Base-by-base conservation (phyloP, 2,797 vertebrate genomes). In the Poecilia gillii region DNA sequence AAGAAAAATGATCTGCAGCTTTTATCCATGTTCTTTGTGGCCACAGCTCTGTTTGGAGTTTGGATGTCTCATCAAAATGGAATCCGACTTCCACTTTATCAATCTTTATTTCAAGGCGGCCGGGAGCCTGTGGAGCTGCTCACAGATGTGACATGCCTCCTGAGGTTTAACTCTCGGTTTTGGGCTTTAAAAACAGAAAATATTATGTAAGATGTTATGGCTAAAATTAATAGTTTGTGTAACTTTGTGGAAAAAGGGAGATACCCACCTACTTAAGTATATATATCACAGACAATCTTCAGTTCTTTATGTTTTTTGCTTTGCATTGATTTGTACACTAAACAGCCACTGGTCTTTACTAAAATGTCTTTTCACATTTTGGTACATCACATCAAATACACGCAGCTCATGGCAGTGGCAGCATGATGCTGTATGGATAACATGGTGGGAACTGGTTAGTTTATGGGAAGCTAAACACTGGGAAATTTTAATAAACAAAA, bases 31-130 rank as follows among this genome's bases (percentile, higher is more conserved):
- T 91, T 92, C 90, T 82, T 76, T 90, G 90, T 85, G 92, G 91
- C 91, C 90, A 64, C 81, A 80, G 84, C 25, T 1, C 87, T 91
- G 91, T 90, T 93, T 87, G 64, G 87, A 91, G 90, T 92, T 89
- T 89, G 79, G 72, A 88, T 81, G 89, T 87, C 85, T 92, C 88
- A 94, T 91, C 89, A 89, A 92, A 88, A 89, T 91, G 88, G 90
- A 94, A 94, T 94, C 93, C 84, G 81, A 87, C 87, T 87, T 89
- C 83, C 72, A 88, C 85, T 88, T 92, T 90, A 93, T 91, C 91
- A 88, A 80, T 89, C 88, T 84, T 51, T 73, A 76, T 87, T 91
- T 84, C 72, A 28, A 75, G 72, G 72, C 70, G 46, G 64, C 81
- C 12, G 1, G 79, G 78, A 81, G 80, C 51, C 55, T 79, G 81